Conservation (phyloP, 2,888 invertebrate genomes). For the Sarcophaga carnaria region DNA sequence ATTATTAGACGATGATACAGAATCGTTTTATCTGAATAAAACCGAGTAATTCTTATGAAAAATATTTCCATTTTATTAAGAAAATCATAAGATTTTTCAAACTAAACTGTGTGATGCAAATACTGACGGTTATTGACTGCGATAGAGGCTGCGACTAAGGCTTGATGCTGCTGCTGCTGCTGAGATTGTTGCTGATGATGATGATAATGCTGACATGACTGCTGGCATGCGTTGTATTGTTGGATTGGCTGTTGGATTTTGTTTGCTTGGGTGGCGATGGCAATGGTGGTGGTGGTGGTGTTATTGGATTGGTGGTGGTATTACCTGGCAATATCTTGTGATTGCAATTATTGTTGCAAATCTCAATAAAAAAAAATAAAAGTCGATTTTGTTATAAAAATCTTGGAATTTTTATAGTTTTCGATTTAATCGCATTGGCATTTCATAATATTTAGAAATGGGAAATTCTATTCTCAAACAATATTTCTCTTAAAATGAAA, state of each 20-base stretch:
- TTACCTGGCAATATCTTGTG: neutral
- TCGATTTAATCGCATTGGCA: slow-evolving; percentile 15
- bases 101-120: slow-evolving; percentile 7
- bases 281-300: neutral
- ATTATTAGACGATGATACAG: neutral
- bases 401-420: slow-evolving; percentile 44
- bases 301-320: neutral
- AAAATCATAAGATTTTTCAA: slow-evolving; percentile 14
- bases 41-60: slow-evolving; percentile 5
- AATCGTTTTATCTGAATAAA: neutral
- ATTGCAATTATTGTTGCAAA: slow-evolving; percentile 1
- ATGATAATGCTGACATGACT: neutral
- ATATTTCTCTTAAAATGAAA: slow-evolving; percentile 5
- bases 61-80: slow-evolving; percentile 19
- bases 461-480: slow-evolving; percentile 51
- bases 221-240: neutral
- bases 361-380: neutral
- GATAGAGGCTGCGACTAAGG: neutral
- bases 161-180: neutral
- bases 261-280: neutral
- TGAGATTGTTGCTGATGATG: neutral
- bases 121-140: neutral
- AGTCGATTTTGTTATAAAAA: slow-evolving; percentile 1
- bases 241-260: neutral
- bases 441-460: slow-evolving; percentile 51